These are phyloP conservation scores for Odontamblyopus rebecca DNA, from an alignment of 2,797 vertebrate species.

Conservation along the genomic window DNA sequence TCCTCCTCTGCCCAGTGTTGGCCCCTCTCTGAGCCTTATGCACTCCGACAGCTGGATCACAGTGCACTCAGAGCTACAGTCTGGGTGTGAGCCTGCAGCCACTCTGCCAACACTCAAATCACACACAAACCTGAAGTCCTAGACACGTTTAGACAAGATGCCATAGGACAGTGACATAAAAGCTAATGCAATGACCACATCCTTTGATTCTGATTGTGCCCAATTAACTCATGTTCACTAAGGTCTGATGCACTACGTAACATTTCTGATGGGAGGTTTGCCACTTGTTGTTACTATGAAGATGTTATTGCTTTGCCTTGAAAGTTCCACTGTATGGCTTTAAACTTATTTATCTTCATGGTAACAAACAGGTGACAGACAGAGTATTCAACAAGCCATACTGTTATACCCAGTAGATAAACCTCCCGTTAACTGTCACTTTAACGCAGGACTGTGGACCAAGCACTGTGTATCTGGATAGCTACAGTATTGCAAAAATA, in stretches of 20 bases:
- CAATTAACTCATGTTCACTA: not conserved
- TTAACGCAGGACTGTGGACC: too few relatives aligned
- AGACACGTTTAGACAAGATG: constrained; percentile 4
- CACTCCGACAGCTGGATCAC: constrained; percentile 64
- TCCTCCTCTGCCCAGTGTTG: constrained; percentile 33
- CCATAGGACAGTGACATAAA: not conserved
- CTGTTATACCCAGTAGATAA: too few relatives aligned
- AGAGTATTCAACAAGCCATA: too few relatives aligned
- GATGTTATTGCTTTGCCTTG: too few relatives aligned
- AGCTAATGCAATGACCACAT: not conserved
- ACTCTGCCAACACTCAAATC: constrained; percentile 30
- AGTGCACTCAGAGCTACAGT: constrained; percentile 50
- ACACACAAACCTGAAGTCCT: not conserved
- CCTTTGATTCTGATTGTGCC: not conserved
- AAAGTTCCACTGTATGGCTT: too few relatives aligned
- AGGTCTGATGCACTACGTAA: not conserved
- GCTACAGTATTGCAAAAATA: too few relatives aligned
- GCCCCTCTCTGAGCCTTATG: constrained; percentile 56
- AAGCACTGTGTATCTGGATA: too few relatives aligned
- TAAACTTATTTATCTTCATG: too few relatives aligned
- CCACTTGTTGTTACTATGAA: too few relatives aligned
- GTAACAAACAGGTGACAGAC: too few relatives aligned
- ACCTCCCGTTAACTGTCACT: too few relatives aligned
- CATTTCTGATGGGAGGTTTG: too few relatives aligned
- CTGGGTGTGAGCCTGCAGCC: constrained; percentile 33